Percentiles rank a stretch among this genome's conserved stretches.
These are phyloP conservation scores for Hypercompe scribonia DNA, from an alignment of 2,888 invertebrate species.

Conservation along the genomic window DNA sequence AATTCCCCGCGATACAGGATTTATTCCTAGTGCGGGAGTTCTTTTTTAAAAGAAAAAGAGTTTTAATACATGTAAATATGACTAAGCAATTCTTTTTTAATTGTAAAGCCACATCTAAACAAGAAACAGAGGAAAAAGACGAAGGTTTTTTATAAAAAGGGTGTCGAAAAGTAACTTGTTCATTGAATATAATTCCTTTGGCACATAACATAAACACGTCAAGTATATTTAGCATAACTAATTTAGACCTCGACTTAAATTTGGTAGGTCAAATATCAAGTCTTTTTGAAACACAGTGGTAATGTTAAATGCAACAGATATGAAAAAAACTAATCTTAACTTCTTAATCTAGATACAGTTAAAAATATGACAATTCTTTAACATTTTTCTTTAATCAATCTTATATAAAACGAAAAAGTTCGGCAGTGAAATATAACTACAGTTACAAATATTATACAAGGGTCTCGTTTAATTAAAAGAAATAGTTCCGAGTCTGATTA, in stretches of 20 bases:
- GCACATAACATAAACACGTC: neutral
- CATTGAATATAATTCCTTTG: neutral
- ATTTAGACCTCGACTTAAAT: neutral
- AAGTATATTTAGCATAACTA: neutral
- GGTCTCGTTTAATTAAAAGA: neutral
- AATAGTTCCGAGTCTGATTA: neutral
- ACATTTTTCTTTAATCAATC: neutral
- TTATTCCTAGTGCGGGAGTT: too few relatives aligned
- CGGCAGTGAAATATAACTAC: neutral
- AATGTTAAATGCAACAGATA: neutral
- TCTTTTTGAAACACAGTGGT: neutral
- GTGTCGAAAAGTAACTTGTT: too few relatives aligned
- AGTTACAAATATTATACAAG: neutral
- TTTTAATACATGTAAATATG: too few relatives aligned
- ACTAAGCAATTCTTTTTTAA: too few relatives aligned
- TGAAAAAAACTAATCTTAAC: too few relatives aligned
- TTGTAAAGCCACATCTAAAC: too few relatives aligned
- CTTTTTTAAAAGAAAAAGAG: too few relatives aligned
- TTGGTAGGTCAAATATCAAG: neutral
- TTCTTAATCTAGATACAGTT: neutral
- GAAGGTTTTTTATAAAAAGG: too few relatives aligned
- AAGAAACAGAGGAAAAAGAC: too few relatives aligned
- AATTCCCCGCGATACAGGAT: too few relatives aligned
- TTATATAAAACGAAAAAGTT: neutral
- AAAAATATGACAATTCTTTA: neutral